Base-by-base conservation (phyloP, 2,888 invertebrate genomes). In the Hemicrepidius hirtus region DNA sequence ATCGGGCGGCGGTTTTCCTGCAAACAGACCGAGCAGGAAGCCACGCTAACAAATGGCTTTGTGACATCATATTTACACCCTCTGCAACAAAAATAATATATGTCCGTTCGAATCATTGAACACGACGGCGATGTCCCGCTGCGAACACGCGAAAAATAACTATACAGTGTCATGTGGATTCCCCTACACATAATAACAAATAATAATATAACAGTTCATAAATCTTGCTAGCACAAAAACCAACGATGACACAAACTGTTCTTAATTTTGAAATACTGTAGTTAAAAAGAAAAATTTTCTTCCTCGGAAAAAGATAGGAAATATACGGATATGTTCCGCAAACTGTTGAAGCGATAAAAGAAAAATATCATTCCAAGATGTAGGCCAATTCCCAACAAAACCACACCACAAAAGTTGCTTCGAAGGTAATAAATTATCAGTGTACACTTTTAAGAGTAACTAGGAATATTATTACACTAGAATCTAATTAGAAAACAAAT, bases 11-110 rank as follows among this genome's bases (percentile, higher is more conserved):
- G 84, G 85, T 85, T 85, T 86, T 86, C 84, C 85, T 84, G 84
- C 82, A 82, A 82, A 81, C 82, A 80, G 82, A 82, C 82, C 82
- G 81, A 82, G 82, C 82, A 82, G 82, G 83, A 82, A 83, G 82
- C 80, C 79, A 80, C 79, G 83, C 83, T 84, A 85, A 85, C 85
- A 84, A 85, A 85, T 85, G 84, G 84, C 84, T 84, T 82, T 84
- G 85, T 84, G 85, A 85, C 85, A 84, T 85, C 84, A 84, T 85
- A 85, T 85, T 85, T 85, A 85, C 85, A 84, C 84, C 85, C 84
- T 82, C 84, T 80, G 83, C 83, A 82, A 83, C 84, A 85, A 84
- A 85, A 85, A 85, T 85, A 85, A 85, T 85, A 85, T 85, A 85
- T 85, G 85, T 85, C 85, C 81, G 80, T 82, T 84, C 85, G 85